These are phyloP conservation scores for Procavia capensis DNA, from an alignment of 2,113 vertebrate species.

Conservation along the genomic window DNA sequence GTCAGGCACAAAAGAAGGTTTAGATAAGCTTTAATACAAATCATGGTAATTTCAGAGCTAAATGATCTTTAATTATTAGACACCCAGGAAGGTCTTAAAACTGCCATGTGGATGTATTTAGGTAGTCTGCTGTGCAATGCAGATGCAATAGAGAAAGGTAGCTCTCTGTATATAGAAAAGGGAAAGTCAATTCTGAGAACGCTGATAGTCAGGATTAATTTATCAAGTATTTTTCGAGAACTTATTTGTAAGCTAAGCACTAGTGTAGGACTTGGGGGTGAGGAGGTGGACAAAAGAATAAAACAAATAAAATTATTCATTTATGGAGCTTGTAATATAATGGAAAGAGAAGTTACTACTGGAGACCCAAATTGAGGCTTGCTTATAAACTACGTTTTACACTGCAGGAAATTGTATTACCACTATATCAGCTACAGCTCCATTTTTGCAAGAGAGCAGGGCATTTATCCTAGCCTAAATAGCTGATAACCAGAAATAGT, in stretches of 20 bases:
- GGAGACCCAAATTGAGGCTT: background rate
- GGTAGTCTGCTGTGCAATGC: background rate
- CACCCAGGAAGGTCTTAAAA: background rate
- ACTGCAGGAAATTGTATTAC: background rate
- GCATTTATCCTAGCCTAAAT: background rate
- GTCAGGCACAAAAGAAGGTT: background rate
- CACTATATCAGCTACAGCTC: background rate
- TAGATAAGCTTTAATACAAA: background rate
- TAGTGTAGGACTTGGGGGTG: background rate
- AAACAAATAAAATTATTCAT: background rate
- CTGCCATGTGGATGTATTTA: background rate
- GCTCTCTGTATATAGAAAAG: background rate
- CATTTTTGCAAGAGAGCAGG: background rate
- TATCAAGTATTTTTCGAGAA: background rate
- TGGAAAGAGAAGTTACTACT: background rate
- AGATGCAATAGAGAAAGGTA: background rate
- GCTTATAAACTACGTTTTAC: background rate
- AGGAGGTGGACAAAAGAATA: constrained; percentile 23
- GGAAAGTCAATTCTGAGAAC: background rate
- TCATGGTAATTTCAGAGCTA: background rate
- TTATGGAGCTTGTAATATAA: background rate
- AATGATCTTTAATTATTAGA: constrained; percentile 4
- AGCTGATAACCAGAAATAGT: background rate
- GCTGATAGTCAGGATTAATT: background rate
- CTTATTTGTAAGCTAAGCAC: rapidly evolving